Conservation (phyloP, 1,140 invertebrate genomes). For the Globodera rostochiensis region DNA sequence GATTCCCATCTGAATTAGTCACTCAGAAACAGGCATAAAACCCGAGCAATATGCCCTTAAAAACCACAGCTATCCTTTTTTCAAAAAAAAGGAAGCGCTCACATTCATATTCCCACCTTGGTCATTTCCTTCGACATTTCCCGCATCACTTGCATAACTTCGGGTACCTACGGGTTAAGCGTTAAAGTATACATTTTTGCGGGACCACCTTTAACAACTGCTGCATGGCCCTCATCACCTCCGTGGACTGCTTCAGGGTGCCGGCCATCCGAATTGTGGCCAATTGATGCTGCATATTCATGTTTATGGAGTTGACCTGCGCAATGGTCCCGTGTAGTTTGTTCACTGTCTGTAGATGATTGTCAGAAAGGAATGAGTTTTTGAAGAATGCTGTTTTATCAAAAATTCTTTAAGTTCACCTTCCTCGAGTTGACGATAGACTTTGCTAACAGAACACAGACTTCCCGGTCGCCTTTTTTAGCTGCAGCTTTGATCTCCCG, state of each 20-base stretch:
- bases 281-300: conserved; percentile 97
- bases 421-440: conserved; percentile 88
- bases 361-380: no score
- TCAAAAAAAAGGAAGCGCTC: neutral
- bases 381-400: no score
- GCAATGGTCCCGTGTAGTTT: conserved; percentile 73
- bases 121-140: conserved; percentile 99
- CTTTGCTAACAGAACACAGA: conserved; percentile 90
- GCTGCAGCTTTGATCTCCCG: conserved; percentile 90
- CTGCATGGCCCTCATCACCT: conserved; percentile 97
- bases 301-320: conserved; percentile 92
- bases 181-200: conserved; percentile 68
- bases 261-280: conserved; percentile 87
- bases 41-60: no score
- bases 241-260: conserved; percentile 85
- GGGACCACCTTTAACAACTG: conserved; percentile 64
- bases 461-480: conserved; percentile 90
- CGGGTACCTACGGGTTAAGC: conserved; percentile 76
- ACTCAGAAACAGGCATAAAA: neutral
- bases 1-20: conserved; percentile 73
- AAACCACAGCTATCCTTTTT: no score
- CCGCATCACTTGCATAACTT: conserved; percentile 91
- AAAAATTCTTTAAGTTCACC: conserved; percentile 68
- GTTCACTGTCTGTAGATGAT: neutral
- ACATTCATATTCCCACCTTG: conserved; percentile 73